Evolutionary conservation across 2,113 vertebrate genomes (phyloP).

Genomic region (Emydocephalus ijimae): DNA sequence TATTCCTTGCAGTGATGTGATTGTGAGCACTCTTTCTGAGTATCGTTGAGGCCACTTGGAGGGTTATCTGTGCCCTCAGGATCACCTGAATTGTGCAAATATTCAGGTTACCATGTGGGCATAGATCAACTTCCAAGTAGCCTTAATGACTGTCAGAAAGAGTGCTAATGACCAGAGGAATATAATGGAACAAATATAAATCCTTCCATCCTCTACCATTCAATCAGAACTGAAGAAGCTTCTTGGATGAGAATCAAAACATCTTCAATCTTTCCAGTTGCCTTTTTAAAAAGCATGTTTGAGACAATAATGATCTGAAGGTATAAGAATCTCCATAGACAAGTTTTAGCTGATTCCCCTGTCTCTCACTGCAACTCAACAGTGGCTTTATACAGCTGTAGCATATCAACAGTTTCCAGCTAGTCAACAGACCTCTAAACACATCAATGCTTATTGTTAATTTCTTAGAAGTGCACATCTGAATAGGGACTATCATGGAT

Average conservation of each 20-base stretch:
- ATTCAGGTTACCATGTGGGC: too few relatives aligned
- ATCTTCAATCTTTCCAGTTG: background rate
- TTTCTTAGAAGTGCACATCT: background rate
- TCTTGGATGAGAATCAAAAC: background rate
- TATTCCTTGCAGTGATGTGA: background rate
- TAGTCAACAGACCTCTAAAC: background rate
- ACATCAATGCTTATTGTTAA: background rate
- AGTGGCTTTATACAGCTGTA: background rate
- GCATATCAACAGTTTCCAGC: background rate
- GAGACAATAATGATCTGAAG: background rate
- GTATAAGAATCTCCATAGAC: background rate
- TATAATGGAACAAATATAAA: background rate
- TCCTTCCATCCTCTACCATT: background rate
- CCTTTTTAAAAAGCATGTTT: background rate
- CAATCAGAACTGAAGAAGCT: background rate
- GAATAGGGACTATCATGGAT: background rate
- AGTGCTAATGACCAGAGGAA: background rate
- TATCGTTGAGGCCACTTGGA: background rate
- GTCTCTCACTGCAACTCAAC: background rate
- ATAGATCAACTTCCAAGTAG: too few relatives aligned
- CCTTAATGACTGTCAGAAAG: too few relatives aligned
- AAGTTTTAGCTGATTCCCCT: background rate
- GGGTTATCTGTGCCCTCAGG: background rate
- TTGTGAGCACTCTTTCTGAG: background rate
- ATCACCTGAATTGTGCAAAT: background rate